Conservation (phyloP, 2,797 vertebrate species). For the Chelonia mydas region DNA sequence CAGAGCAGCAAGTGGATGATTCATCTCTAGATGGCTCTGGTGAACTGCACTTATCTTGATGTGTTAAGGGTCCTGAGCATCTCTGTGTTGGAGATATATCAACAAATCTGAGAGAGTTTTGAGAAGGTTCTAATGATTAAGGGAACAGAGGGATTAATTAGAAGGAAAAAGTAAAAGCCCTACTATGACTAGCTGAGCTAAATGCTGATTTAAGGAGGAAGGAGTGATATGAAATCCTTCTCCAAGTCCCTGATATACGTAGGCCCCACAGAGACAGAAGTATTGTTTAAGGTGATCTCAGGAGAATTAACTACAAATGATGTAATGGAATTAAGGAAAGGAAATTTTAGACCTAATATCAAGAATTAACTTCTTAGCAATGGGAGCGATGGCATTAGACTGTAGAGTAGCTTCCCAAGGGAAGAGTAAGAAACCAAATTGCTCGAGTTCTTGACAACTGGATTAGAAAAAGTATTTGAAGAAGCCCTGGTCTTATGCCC, state of each 20-base stretch:
- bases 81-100: constrained; percentile 38
- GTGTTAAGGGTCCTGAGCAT: constrained; percentile 31
- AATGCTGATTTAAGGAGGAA: not conserved
- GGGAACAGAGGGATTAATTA: constrained; percentile 42
- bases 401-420: not conserved
- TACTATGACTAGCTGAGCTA: not conserved
- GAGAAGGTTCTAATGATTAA: constrained; percentile 50
- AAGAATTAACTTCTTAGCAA: not conserved
- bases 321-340: not conserved
- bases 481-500: not conserved
- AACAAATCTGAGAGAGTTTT: constrained; percentile 54
- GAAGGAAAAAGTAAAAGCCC: constrained; percentile 46
- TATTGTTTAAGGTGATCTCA: not conserved
- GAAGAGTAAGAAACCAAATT: not conserved
- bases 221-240: not conserved
- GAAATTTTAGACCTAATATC: not conserved
- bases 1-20: constrained; percentile 59
- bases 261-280: not conserved
- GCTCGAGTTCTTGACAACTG: not conserved
- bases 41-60: constrained; percentile 40
- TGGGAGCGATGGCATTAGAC: not conserved
- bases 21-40: constrained; percentile 37
- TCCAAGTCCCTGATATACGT: not conserved
- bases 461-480: not conserved
- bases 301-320: not conserved